Evolutionary conservation across 2,888 invertebrate genomes (phyloP).

Genomic region (Cancer borealis): DNA sequence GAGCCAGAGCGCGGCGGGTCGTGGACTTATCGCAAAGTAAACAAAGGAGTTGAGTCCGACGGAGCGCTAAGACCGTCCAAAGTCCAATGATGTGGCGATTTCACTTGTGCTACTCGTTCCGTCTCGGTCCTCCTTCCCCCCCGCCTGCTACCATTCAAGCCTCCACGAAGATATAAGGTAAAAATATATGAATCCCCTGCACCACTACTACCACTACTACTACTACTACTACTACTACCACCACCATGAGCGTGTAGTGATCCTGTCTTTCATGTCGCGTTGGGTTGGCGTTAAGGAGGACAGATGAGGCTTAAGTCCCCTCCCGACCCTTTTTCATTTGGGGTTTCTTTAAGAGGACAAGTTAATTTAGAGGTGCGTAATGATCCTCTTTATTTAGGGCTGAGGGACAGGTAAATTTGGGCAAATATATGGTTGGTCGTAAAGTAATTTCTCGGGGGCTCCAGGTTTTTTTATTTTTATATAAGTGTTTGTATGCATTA

Average conservation of each 20-base stretch:
- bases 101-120: neutral
- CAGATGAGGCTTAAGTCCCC: neutral
- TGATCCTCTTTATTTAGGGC: neutral
- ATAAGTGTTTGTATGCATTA: neutral
- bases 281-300: neutral
- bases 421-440: neutral
- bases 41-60: neutral
- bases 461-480: neutral
- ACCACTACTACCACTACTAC: neutral
- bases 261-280: neutral
- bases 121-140: neutral
- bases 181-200: neutral
- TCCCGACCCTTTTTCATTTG: neutral
- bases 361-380: neutral
- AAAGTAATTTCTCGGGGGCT: neutral
- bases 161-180: neutral
- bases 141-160: neutral
- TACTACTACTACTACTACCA: no score
- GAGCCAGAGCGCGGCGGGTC: neutral
- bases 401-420: neutral
- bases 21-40: neutral
- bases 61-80: neutral
- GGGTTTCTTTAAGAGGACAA: neutral
- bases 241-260: neutral
- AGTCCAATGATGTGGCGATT: neutral